A percentile compares a stretch with the other conserved stretches of the same genome.
phyloP scores from a whole-genome alignment of 2,888 invertebrate genomes.

The Polydrusus tereticollis region DNA sequence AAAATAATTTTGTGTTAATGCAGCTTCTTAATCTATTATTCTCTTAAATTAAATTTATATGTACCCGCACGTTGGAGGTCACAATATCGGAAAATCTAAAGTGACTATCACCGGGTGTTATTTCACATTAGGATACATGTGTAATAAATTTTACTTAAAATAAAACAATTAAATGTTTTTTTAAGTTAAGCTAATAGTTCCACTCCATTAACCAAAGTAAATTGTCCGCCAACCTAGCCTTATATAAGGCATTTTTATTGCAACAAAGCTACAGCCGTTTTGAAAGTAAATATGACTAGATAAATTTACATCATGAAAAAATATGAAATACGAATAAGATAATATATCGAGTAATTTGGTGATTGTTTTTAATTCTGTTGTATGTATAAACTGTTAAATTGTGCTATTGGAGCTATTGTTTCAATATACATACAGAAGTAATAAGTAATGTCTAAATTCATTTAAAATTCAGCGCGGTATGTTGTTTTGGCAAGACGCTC shows the following conservation, averaged over 20 bases:
- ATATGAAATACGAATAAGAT: neutral
- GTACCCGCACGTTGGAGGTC: too few relatives aligned
- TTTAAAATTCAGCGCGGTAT: too few relatives aligned
- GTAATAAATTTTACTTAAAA: neutral
- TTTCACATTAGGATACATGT: neutral
- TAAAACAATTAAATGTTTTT: neutral
- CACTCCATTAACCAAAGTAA: constrained; percentile 32
- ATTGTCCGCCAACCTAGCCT: constrained; percentile 9
- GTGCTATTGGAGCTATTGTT: too few relatives aligned
- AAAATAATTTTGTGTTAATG: too few relatives aligned
- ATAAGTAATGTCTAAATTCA: too few relatives aligned
- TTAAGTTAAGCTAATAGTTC: constrained; percentile 10
- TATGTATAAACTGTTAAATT: too few relatives aligned
- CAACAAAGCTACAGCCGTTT: constrained; percentile 7
- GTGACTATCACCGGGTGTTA: too few relatives aligned
- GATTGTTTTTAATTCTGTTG: constrained; percentile 5
- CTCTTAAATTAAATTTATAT: too few relatives aligned
- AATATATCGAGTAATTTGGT: constrained; percentile 3
- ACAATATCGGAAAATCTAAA: too few relatives aligned
- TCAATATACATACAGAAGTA: too few relatives aligned
- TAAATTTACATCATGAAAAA: constrained; percentile 15
- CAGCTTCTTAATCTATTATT: too few relatives aligned
- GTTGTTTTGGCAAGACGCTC: too few relatives aligned
- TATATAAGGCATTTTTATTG: constrained; percentile 9
- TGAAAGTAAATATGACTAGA: constrained; percentile 5